Conservation (phyloP, 2,797 vertebrate genomes). For the Sylvia borin region DNA sequence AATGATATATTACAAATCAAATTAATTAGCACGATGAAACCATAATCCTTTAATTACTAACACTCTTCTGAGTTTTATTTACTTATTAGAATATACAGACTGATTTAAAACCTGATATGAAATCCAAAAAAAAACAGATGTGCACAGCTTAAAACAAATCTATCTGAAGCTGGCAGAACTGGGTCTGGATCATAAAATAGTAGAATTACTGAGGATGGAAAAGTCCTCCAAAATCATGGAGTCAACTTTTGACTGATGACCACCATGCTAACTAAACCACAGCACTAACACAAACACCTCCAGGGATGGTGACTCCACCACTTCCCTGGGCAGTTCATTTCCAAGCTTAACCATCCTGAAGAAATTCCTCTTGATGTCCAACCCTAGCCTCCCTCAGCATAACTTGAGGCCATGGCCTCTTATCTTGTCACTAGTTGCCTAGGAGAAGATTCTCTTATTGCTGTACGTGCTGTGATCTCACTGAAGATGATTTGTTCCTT, state of each 20-base stretch:
- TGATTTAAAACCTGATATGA: neutral
- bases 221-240: neutral
- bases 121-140: neutral
- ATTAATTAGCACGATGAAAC: neutral
- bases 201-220: neutral
- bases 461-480: neutral
- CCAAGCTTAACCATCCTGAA: neutral
- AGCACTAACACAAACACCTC: neutral
- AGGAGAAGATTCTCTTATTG: neutral
- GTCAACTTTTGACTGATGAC: neutral
- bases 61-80: neutral
- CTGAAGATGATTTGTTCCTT: neutral
- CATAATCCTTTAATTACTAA: conserved; percentile 14
- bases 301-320: neutral
- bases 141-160: neutral
- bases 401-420: neutral
- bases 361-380: neutral
- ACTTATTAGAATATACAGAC: neutral
- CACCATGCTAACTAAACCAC: neutral
- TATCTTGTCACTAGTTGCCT: neutral
- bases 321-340: neutral
- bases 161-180: neutral
- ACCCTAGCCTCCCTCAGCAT: accelerated
- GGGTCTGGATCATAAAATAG: neutral
- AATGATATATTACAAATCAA: neutral